Conservation (phyloP, 2,888 invertebrate species). For the Danaus chrysippus region DNA sequence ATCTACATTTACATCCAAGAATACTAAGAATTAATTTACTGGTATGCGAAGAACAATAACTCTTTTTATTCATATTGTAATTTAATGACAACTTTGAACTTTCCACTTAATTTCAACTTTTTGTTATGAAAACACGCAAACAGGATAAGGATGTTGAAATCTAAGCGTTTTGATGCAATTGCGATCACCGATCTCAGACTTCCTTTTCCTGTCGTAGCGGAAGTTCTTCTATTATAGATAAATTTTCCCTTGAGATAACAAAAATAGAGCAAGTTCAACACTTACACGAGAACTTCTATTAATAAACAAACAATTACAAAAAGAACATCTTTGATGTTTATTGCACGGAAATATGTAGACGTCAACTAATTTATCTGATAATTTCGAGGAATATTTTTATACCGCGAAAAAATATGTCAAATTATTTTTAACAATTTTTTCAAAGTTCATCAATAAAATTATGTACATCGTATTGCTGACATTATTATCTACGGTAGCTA, state of each 20-base stretch:
- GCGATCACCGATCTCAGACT: slow-evolving; percentile 65
- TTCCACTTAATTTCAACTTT: slow-evolving; percentile 21
- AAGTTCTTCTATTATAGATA: slow-evolving; percentile 37
- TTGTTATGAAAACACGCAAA: slow-evolving; percentile 28
- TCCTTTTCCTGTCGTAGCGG: slow-evolving; percentile 77
- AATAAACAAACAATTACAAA: slow-evolving; percentile 14
- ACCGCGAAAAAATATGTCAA: slow-evolving; percentile 43
- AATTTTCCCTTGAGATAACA: slow-evolving; percentile 23
- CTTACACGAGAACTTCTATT: slow-evolving; percentile 20
- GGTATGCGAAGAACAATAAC: slow-evolving; percentile 4
- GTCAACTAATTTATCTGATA: slow-evolving; percentile 37
- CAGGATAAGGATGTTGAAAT: slow-evolving; percentile 53
- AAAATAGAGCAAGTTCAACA: slow-evolving; percentile 14
- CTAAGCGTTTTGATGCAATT: slow-evolving; percentile 38
- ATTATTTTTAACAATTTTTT: slow-evolving; percentile 15
- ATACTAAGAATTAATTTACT: neutral
- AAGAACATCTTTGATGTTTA: slow-evolving; percentile 22
- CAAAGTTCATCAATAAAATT: neutral
- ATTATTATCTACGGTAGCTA: no score
- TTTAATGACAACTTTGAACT: slow-evolving; percentile 8
- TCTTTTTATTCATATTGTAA: slow-evolving; percentile 5
- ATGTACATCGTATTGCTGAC: no score
- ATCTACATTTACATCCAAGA: neutral
- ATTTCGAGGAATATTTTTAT: slow-evolving; percentile 31
- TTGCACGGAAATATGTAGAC: slow-evolving; percentile 31